Evolutionary conservation across 30 jellyfish, hydroid and myxozoan genomes (phyloP), one percentile per base, ranked within the genome.

Genomic region (Pseudorhiza aurosa): DNA sequence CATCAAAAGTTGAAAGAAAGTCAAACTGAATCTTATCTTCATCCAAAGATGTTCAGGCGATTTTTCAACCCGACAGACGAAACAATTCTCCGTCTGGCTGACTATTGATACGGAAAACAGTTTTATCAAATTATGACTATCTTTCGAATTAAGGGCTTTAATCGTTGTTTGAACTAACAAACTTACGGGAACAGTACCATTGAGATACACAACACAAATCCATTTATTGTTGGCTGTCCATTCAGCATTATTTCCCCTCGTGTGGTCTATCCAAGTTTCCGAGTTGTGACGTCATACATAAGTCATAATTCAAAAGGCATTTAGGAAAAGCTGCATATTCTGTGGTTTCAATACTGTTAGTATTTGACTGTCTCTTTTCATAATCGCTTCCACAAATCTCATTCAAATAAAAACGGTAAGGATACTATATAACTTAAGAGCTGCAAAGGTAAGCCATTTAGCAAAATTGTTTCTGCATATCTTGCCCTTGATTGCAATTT

Each of bases 311-410:
- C 67, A 53, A 2, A 5, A 1, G 1, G 67, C 35, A 53, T 53
- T 53, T n/a, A 19, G 4, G 24, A 14, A 3, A 19, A 19, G 14
- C 22, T 6, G 8, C 31, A 15, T 8, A 6, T 14, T n/a, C 4
- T n/a, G 67, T 53, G 5, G 24, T n/a, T 53, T 53, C n/a, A 53
- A 53, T 53, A n/a, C 67, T 53, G 67, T 53, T 53, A 53, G 67
- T 53, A 53, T 53, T 53, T 53, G 24, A 19, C 67, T 53, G 35
- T 53, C 1, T n/a, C 4, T 14, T n/a, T n/a, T 53, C 35, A 53
- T n/a, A 53, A 3, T 21, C 8, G 37, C 24, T 53, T 8, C 8
- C 67, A 14, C 4, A 4, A 53, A 53, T 53, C 67, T 19, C 67
- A 53, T 21, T 53, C 35, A 53, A 53, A 1, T 53, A 2, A 19